Base-by-base conservation (phyloP, 2,797 vertebrate species). In the Sebastes iracundus region DNA sequence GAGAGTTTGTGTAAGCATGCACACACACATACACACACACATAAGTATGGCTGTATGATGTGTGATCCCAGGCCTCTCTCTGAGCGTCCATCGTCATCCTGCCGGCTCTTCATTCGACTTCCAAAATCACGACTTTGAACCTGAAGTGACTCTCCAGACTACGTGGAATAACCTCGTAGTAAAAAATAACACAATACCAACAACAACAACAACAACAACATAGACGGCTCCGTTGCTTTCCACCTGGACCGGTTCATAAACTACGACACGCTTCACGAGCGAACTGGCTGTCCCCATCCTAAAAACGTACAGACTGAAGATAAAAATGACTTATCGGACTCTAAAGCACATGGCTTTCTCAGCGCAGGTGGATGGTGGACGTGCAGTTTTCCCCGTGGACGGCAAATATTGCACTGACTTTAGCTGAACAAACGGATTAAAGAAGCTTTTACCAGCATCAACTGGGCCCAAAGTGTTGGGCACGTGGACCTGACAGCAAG, bases 401-500 rank as follows among this genome's bases (percentile, higher is more conserved):
- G 22, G 70, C 52, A 25, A 65, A 82, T 62, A 72, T 89, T 94
- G 92, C 89, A 93, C 92, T 94, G 91, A 92, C 88, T 85, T 73
- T 33, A 90, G 38, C 75, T 73, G 65, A 74, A 78, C 18, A 67
- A 30, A 72, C 8, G 25, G 64, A 79, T 76, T 71, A 49, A 42
- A 77, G 82, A 72, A 79, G 83, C 77, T 87, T 87, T 75, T 77
- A 89, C 87, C 90, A 88, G 91, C 88, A 87, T 53, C 23, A 80
- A 70, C 69, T 52, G 72, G 66, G 59, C 72, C 77, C 72, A 52
- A 18, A 52, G 65, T n/a, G 70, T 53, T 22, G 77, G 18, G 63
- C 76, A 49, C 3, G 3, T 55, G 80, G 81, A 88, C 87, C 79
- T 28, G 81, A n/a, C 81, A 63, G 12, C 77, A 28, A 46, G 56